A percentile compares a stretch with the other conserved stretches of the same genome.
phyloP scores from a whole-genome alignment of 2,113 vertebrate genomes.

The Nannobrachium achirus region DNA sequence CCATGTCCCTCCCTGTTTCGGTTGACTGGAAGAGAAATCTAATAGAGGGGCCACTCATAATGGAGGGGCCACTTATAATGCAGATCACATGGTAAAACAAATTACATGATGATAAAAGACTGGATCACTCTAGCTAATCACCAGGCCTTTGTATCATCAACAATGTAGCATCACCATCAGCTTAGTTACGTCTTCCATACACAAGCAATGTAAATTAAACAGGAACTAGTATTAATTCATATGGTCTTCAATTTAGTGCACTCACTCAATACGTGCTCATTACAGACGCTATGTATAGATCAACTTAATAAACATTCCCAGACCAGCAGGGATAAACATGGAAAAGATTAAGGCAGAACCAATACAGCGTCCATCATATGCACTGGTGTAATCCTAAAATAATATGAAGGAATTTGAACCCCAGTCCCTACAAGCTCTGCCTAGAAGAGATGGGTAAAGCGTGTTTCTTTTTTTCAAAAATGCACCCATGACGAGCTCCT shows the following conservation, averaged over 20 bases:
- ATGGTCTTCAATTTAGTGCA: slow-evolving; percentile 20
- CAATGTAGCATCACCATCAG: background rate
- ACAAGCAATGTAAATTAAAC: background rate
- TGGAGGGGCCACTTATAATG: background rate
- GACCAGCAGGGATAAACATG: slow-evolving; percentile 34
- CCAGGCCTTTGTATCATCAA: background rate
- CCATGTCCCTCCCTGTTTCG: background rate
- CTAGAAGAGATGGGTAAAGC: slow-evolving; percentile 51
- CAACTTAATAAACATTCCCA: slow-evolving; percentile 43
- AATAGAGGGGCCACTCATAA: too few species aligned
- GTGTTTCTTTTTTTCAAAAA: slow-evolving; percentile 38
- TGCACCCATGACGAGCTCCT: slow-evolving; percentile 35
- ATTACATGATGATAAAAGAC: background rate
- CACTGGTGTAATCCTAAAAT: slow-evolving; percentile 54
- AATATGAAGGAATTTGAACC: slow-evolving; percentile 48
- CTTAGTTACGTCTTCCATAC: background rate
- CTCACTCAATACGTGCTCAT: slow-evolving; percentile 7
- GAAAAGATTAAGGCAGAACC: slow-evolving; percentile 46
- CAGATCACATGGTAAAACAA: background rate
- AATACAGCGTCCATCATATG: slow-evolving; percentile 41
- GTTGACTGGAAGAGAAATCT: background rate
- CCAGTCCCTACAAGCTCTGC: background rate
- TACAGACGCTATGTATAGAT: slow-evolving; percentile 38
- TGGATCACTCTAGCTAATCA: background rate
- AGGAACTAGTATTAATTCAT: background rate